These are phyloP conservation scores for Setophaga coronata DNA, from an alignment of 2,113 vertebrate species.

Conservation along the genomic window DNA sequence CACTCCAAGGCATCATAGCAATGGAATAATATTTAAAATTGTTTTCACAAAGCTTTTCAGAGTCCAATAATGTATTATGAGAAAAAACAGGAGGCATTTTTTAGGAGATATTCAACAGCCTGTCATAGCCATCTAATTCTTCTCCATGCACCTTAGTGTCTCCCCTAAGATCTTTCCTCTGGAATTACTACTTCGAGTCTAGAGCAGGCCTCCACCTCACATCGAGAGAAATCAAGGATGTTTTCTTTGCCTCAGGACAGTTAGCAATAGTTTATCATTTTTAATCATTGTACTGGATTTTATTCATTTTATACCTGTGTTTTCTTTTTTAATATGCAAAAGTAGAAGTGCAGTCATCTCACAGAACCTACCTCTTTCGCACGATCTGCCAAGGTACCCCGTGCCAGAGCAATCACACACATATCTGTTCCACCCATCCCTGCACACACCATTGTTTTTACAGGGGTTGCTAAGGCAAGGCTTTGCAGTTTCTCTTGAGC, in stretches of 20 bases:
- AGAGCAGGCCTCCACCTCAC: not conserved
- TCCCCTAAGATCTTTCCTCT: not conserved
- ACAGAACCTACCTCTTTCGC: slow-evolving; percentile 88
- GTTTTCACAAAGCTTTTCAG: not conserved
- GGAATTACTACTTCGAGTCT: not conserved
- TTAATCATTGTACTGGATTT: not conserved
- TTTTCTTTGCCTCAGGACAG: not conserved
- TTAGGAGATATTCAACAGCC: not conserved
- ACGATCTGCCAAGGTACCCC: slow-evolving; percentile 92
- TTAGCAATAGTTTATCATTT: not conserved
- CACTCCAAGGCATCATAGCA: not conserved
- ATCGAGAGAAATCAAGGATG: not conserved
- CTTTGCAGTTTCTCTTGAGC: slow-evolving; percentile 91
- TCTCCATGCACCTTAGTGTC: not conserved
- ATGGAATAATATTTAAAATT: not conserved
- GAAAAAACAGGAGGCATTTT: not conserved
- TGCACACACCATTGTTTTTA: slow-evolving; percentile 92
- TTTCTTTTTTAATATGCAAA: fast-evolving
- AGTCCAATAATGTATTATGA: not conserved
- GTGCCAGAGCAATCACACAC: slow-evolving; percentile 97
- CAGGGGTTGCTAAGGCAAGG: slow-evolving; percentile 97
- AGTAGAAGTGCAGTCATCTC: not conserved
- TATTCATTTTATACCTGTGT: not conserved
- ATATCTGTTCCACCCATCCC: slow-evolving; percentile 98
- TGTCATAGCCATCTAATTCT: not conserved